phyloP scores from a whole-genome alignment of 2,113 vertebrate genomes.

The Peromyscus californicus region DNA sequence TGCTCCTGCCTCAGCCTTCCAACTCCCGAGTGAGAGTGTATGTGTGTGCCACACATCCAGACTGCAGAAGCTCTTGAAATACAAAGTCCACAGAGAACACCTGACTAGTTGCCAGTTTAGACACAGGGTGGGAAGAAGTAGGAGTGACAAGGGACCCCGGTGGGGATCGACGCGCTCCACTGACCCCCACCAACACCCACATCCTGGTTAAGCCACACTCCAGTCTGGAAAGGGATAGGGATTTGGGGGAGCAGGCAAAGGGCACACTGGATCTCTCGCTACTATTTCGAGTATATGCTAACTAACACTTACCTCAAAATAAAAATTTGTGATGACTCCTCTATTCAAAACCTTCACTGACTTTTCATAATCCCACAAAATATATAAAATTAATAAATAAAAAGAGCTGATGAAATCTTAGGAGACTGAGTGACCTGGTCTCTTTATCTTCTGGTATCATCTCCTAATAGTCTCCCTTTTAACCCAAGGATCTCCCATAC shows the following conservation, averaged over 20 bases:
- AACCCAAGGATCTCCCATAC: too few species aligned
- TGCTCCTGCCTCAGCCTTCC: not conserved
- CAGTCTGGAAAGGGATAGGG: not conserved
- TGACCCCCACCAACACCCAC: not conserved
- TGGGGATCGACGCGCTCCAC: not conserved
- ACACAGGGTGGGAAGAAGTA: not conserved
- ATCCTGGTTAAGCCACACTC: not conserved
- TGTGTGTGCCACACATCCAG: not conserved
- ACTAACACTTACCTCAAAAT: conserved; percentile 1
- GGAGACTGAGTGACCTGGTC: not conserved
- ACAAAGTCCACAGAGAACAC: not conserved
- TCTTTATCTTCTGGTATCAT: not conserved
- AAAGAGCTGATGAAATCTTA: not conserved
- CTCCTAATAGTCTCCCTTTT: not conserved
- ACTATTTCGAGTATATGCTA: not conserved
- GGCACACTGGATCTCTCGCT: not conserved
- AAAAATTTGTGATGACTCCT: not conserved
- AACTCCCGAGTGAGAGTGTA: not conserved
- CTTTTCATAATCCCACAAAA: not conserved
- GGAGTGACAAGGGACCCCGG: not conserved
- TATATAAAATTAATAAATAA: not conserved
- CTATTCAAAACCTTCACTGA: not conserved
- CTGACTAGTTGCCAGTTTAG: not conserved
- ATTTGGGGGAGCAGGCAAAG: not conserved
- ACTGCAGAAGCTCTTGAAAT: not conserved